A percentile compares a stretch with the other conserved stretches of the same genome.
Conservation (phyloP, 1,140 invertebrate genomes). For the Drosophila ambigua region DNA sequence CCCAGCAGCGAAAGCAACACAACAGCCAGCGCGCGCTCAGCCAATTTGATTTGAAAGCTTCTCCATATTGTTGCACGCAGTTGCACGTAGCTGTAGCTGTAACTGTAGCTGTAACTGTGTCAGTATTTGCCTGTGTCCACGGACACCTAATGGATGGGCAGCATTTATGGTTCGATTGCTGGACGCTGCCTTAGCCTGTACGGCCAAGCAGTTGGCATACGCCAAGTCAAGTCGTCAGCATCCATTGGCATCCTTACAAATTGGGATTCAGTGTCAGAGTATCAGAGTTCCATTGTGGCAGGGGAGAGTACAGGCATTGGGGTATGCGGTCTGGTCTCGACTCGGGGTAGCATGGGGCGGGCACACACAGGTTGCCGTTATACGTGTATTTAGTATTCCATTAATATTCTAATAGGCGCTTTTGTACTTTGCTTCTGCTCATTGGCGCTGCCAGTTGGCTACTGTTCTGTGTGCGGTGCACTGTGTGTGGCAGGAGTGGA, state of each 20-base stretch:
- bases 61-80: neutral
- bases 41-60: conserved; percentile 33
- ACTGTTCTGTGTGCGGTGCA: neutral
- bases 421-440: conserved; percentile 76
- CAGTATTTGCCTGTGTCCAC: neutral
- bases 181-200: too few relatives aligned
- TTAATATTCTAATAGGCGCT: conserved; percentile 83
- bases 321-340: neutral
- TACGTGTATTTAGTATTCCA: conserved; percentile 77
- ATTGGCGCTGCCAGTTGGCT: conserved; percentile 56
- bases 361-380: conserved; percentile 17
- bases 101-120: too few relatives aligned
- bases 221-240: too few relatives aligned
- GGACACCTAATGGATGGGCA: too few relatives aligned
- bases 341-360: neutral
- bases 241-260: too few relatives aligned
- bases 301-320: conserved; percentile 4
- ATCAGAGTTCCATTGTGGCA: neutral
- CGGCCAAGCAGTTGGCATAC: too few relatives aligned
- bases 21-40: too few relatives aligned
- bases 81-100: too few relatives aligned
- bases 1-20: neutral
- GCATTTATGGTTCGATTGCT: too few relatives aligned
- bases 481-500: neutral
- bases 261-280: too few relatives aligned